Conservation (phyloP, 2,113 vertebrate species). For the Scortum barcoo region DNA sequence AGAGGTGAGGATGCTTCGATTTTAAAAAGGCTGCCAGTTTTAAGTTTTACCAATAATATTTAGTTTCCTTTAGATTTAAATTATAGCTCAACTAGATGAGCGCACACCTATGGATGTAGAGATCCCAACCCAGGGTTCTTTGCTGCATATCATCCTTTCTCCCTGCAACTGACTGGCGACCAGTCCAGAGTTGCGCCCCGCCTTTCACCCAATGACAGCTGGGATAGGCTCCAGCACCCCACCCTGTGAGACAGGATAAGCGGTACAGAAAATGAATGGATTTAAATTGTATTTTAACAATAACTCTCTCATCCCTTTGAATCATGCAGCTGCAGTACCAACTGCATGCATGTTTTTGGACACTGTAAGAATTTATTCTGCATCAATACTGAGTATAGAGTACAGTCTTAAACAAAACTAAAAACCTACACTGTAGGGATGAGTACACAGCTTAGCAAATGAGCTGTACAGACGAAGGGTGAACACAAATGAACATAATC, state of each 20-base stretch:
- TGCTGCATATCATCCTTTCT: too few relatives aligned
- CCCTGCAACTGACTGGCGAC: too few relatives aligned
- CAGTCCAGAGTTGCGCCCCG: too few relatives aligned
- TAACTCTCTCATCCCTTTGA: neutral
- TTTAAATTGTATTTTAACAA: neutral
- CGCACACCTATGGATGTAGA: too few relatives aligned
- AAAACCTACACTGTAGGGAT: neutral
- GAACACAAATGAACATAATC: neutral
- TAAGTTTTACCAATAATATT: too few relatives aligned
- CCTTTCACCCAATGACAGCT: too few relatives aligned
- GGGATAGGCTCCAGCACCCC: too few relatives aligned
- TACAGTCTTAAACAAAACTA: too few relatives aligned
- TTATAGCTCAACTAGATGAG: too few relatives aligned
- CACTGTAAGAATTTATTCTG: neutral
- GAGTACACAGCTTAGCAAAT: neutral
- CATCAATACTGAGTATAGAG: neutral
- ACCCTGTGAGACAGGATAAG: too few relatives aligned
- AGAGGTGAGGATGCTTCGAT: neutral
- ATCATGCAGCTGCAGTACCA: neutral
- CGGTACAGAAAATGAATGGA: too few relatives aligned
- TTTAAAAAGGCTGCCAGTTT: neutral
- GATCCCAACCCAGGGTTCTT: too few relatives aligned
- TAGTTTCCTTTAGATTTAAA: neutral
- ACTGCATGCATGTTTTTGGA: neutral
- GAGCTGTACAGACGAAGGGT: neutral